Conservation (phyloP, 2,888 invertebrate genomes). For the Amaurobius ferox region DNA sequence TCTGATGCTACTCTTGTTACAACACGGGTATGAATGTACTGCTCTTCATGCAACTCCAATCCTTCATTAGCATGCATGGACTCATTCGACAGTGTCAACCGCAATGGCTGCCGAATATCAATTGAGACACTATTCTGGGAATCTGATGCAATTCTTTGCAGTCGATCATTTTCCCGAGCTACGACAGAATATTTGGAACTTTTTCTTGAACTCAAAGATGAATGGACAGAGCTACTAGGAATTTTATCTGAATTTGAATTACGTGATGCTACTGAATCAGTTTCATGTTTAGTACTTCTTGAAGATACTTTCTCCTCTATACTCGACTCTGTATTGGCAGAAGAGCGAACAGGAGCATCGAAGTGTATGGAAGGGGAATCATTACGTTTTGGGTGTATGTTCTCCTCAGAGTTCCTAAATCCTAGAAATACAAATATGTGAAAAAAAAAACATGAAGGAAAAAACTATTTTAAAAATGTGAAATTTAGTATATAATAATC, state of each 20-base stretch:
- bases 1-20: conserved; percentile 71
- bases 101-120: conserved; percentile 49
- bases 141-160: not conserved
- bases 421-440: not conserved
- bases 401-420: not conserved
- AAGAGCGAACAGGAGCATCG: not conserved
- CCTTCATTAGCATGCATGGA: not conserved
- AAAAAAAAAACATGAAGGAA: not conserved
- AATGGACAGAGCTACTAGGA: conserved; percentile 3
- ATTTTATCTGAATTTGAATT: too few species aligned
- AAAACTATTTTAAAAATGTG: not conserved
- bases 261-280: too few species aligned
- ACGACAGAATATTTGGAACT: not conserved
- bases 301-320: too few species aligned
- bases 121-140: conserved; percentile 36
- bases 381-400: not conserved
- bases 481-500: too few species aligned
- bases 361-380: not conserved
- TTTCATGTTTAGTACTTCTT: too few species aligned
- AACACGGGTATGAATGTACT: conserved; percentile 39
- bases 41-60: not conserved
- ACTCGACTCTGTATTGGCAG: not conserved
- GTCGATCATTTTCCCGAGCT: not conserved
- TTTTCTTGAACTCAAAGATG: not conserved
- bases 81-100: conserved; percentile 43